These are phyloP conservation scores for Sebastes alutus DNA, from an alignment of 2,797 vertebrate species.

Conservation along the genomic window DNA sequence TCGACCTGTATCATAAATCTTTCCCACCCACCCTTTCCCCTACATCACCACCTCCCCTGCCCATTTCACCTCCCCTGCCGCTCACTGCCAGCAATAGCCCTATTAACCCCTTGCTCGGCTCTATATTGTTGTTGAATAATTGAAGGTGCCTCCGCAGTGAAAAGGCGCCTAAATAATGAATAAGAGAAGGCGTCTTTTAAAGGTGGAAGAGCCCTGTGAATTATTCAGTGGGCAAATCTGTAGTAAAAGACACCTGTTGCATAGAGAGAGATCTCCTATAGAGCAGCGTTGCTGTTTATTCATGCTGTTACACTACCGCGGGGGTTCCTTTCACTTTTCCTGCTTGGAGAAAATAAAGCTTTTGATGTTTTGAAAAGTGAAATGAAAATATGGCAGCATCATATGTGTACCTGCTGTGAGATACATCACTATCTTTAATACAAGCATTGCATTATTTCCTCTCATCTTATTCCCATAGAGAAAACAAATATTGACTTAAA, in stretches of 20 bases:
- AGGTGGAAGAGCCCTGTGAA: conserved; percentile 80
- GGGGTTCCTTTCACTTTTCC: background rate
- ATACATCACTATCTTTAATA: background rate
- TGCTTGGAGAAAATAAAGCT: conserved; percentile 1
- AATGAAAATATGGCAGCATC: background rate
- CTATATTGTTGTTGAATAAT: conserved; percentile 86
- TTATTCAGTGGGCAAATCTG: conserved; percentile 80
- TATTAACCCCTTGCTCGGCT: conserved; percentile 83
- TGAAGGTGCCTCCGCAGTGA: conserved; percentile 75
- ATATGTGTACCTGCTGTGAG: background rate
- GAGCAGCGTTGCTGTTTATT: conserved; percentile 37
- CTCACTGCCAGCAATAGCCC: conserved; percentile 75
- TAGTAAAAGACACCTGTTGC: conserved; percentile 84
- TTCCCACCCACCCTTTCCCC: conserved; percentile 26
- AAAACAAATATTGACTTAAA: background rate
- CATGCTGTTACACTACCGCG: background rate
- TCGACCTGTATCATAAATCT: conserved; percentile 76
- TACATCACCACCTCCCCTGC: conserved; percentile 41
- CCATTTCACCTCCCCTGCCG: conserved; percentile 61
- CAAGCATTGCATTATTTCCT: background rate
- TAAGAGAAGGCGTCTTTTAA: conserved; percentile 73
- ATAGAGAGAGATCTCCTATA: conserved; percentile 21
- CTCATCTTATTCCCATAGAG: background rate
- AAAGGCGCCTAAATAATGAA: conserved; percentile 84
- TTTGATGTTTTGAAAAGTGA: conserved; percentile 1